phyloP scores from a whole-genome alignment of 2,113 vertebrate genomes.

The Gymnocephalus cernua region DNA sequence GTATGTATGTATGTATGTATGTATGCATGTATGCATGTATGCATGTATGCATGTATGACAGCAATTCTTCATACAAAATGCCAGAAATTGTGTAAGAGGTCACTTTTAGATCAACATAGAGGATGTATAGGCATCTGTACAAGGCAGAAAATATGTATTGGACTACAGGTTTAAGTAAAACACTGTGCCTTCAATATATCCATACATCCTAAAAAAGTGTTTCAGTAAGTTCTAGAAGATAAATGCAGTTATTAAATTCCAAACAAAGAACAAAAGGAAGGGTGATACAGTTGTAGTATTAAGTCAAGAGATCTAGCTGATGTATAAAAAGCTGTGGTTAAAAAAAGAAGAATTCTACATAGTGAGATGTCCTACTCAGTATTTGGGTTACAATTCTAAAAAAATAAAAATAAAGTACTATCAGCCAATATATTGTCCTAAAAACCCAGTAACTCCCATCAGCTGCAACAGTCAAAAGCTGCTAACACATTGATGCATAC shows the following conservation, averaged over 20 bases:
- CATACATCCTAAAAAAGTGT: not conserved
- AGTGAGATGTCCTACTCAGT: not conserved
- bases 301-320: no score
- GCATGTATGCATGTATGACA: not conserved
- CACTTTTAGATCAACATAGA: not conserved
- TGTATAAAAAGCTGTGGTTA: no score
- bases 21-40: no score
- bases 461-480: not conserved
- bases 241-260: not conserved
- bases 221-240: not conserved
- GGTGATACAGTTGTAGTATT: no score
- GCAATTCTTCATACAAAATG: constrained; percentile 23
- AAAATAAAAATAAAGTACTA: not conserved
- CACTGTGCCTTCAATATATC: not conserved
- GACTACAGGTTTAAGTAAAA: not conserved
- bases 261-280: no score
- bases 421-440: not conserved
- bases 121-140: not conserved
- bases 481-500: not conserved
- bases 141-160: not conserved
- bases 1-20: no score
- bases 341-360: not conserved
- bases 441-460: not conserved
- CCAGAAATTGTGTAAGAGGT: not conserved
- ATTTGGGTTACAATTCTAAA: not conserved